These are phyloP conservation scores for Murina feae DNA, from an alignment of 2,113 vertebrate genomes.

Conservation along the genomic window DNA sequence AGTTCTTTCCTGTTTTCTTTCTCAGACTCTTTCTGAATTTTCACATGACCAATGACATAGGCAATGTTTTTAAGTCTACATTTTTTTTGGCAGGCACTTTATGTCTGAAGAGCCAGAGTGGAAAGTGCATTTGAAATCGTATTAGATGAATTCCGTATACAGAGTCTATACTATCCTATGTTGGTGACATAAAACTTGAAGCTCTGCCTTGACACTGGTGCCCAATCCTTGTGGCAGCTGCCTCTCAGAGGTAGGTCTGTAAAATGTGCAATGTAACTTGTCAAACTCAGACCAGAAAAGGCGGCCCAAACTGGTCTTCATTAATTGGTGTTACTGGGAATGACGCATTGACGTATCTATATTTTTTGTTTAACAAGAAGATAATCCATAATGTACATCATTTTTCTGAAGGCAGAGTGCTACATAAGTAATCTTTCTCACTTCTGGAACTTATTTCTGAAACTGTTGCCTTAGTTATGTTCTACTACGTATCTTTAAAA, in stretches of 20 bases:
- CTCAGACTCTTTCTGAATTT: not conserved
- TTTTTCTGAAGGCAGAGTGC: not conserved
- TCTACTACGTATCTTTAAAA: conserved; percentile 29
- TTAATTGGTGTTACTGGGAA: not conserved
- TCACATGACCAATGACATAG: not conserved
- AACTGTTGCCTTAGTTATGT: not conserved
- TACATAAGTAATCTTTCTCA: not conserved
- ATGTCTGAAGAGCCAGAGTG: not conserved
- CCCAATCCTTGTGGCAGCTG: not conserved
- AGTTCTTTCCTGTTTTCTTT: not conserved
- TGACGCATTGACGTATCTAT: not conserved
- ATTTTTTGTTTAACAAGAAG: conserved; percentile 15
- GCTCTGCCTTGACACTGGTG: not conserved
- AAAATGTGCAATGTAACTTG: not conserved
- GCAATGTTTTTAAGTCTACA: not conserved
- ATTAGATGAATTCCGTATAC: not conserved
- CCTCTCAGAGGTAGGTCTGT: not conserved
- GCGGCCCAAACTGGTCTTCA: not conserved
- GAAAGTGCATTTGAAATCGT: not conserved
- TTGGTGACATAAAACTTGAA: not conserved
- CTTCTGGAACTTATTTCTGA: not conserved
- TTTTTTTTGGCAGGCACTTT: conserved; percentile 22
- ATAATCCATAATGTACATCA: not conserved
- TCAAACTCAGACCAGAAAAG: not conserved
- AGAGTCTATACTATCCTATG: not conserved